phyloP scores from a whole-genome alignment of 2,888 invertebrate species.

The Carcina quercana region DNA sequence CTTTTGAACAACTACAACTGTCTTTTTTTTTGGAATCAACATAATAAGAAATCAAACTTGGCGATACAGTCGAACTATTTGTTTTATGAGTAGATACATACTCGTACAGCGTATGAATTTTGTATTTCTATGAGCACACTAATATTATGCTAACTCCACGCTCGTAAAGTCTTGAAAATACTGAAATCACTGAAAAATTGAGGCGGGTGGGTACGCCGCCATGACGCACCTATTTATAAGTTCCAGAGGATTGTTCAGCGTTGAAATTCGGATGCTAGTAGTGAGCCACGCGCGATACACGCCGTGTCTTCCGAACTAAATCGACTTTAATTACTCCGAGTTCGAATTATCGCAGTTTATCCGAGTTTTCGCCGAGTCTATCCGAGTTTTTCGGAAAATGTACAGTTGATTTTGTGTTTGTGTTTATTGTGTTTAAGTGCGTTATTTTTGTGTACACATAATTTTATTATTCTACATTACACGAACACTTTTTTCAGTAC shows the following conservation, averaged over 20 bases:
- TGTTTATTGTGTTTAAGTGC: slow-evolving; percentile 45
- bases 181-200: slow-evolving; percentile 24
- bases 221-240: slow-evolving; percentile 70
- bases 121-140: too few species aligned
- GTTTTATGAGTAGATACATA: too few species aligned
- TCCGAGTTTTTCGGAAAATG: slow-evolving; percentile 27
- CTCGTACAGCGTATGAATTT: too few species aligned
- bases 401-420: slow-evolving; percentile 33
- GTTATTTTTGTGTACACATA: slow-evolving; percentile 27
- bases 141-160: too few species aligned
- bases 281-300: slow-evolving; percentile 42
- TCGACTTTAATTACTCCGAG: slow-evolving; percentile 17
- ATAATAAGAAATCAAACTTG: too few species aligned
- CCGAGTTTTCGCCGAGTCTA: slow-evolving; percentile 15
- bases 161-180: too few species aligned
- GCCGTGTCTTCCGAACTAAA: slow-evolving; percentile 37
- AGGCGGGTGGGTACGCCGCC: slow-evolving; percentile 36
- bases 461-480: slow-evolving; percentile 30
- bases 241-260: slow-evolving; percentile 64
- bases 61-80: too few species aligned
- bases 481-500: slow-evolving; percentile 19
- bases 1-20: too few species aligned
- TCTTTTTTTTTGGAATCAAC: too few species aligned
- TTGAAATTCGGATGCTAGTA: slow-evolving; percentile 63
- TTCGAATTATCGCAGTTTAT: slow-evolving; percentile 9